Conservation (phyloP, 2,113 vertebrate genomes). For the Jacana jacana region DNA sequence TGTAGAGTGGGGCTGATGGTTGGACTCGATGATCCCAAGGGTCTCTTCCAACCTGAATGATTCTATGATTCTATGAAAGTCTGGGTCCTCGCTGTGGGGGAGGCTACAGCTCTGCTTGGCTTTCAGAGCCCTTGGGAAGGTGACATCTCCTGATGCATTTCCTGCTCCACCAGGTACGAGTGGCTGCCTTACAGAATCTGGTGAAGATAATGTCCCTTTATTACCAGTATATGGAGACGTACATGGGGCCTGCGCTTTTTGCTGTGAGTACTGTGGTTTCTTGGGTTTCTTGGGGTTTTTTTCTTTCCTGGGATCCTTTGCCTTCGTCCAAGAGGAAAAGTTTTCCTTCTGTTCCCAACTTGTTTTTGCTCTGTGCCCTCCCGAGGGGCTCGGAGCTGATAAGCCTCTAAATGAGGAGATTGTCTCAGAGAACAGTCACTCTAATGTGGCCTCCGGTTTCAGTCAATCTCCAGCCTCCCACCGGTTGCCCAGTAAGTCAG, state of each 20-base stretch:
- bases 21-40: no score
- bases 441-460: fast-evolving
- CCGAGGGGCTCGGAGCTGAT: not conserved
- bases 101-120: not conserved
- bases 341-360: fast-evolving
- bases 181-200: conserved; percentile 96
- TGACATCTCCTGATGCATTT: not conserved
- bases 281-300: no score
- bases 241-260: conserved; percentile 97
- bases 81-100: not conserved
- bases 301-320: not conserved
- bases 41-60: no score
- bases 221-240: conserved; percentile 98
- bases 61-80: no score
- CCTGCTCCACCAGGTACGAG: conserved; percentile 82
- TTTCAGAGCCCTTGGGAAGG: not conserved
- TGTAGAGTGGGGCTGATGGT: no score
- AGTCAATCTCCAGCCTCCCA: fast-evolving
- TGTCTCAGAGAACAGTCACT: not conserved
- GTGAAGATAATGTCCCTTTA: conserved; percentile 99
- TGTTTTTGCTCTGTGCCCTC: not conserved
- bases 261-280: conserved; percentile 80
- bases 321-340: not conserved
- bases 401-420: not conserved
- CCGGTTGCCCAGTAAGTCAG: fast-evolving